Evolutionary conservation across 2,113 vertebrate genomes (phyloP), one percentile per base, ranked within the genome.

Genomic region (Engystomops pustulosus): DNA sequence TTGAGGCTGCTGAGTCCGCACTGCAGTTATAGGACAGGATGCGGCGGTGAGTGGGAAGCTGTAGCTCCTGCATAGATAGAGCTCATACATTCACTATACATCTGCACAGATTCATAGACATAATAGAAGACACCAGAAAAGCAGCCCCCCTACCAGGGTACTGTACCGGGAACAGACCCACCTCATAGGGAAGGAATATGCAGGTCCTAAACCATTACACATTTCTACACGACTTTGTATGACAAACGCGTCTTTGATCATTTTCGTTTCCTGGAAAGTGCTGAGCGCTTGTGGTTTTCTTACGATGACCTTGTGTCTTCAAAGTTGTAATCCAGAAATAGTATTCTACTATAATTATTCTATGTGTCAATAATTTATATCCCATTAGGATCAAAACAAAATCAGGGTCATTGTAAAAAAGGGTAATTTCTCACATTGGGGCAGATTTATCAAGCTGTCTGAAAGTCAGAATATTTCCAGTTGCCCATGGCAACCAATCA

Each of bases 21-120:
- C 62, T 67, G 62, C 62, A 67, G 62, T 3, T 67, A 9, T 67
- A 67, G 32, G 17, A 67, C 62, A 67, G 62, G 62, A 67, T 67
- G 62, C 15, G 62, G 62, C 62, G 17, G 60, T 34, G 30, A 65
- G 60, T 65, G 60, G 60, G 60, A 65, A 65, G 60, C 60, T 65
- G 6, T 32, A 18, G 30, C 25, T 62, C 58, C 6, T 3, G 27
- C 25, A 7, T 14, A 65, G 60, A 4, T 23, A 65, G 25, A 32
- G 1, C 27, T 32, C 7, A 1, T 6, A 32, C 60, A 65, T 65
- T n/a, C n/a, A n/a, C n/a, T n/a, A 65, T 53, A 20, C 15, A 49
- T 3, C 3, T 49, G 14, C 38, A 25, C 55, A 58, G n/a, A n/a
- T n/a, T n/a, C n/a, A n/a, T 62, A 30, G 1, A 30, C 12, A 65